Evolutionary conservation across 2,113 vertebrate genomes (phyloP).

Genomic region (Phyllostomus discolor): DNA sequence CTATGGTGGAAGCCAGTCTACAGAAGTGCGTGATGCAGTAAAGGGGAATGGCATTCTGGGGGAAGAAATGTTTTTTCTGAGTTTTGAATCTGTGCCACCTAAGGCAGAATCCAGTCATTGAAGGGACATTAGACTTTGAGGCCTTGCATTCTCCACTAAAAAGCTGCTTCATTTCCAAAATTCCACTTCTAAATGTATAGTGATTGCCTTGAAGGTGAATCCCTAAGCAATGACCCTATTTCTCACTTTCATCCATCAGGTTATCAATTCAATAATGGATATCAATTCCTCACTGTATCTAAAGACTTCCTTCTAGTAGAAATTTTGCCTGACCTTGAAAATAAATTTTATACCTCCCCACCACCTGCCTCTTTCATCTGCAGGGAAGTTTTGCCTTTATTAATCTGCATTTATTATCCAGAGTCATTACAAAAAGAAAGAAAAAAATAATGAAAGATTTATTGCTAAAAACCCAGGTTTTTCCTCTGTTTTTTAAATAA

Average conservation of each 20-base stretch:
- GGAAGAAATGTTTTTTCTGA: background rate
- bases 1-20: background rate
- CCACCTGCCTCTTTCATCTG: background rate
- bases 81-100: background rate
- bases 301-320: background rate
- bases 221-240: background rate
- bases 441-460: background rate
- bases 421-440: background rate
- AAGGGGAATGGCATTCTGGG: background rate
- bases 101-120: background rate
- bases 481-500: background rate
- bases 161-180: background rate
- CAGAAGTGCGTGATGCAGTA: no score
- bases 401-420: background rate
- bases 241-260: background rate
- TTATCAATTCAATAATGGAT: background rate
- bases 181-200: background rate
- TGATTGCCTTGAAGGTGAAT: background rate
- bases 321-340: background rate
- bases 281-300: background rate
- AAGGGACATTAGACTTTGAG: background rate
- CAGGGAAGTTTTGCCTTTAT: background rate
- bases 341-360: background rate
- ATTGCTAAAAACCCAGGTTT: background rate
- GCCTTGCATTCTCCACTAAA: background rate